Evolutionary conservation across 2,888 invertebrate species (phyloP).

Genomic region (Dynastes hyllus): DNA sequence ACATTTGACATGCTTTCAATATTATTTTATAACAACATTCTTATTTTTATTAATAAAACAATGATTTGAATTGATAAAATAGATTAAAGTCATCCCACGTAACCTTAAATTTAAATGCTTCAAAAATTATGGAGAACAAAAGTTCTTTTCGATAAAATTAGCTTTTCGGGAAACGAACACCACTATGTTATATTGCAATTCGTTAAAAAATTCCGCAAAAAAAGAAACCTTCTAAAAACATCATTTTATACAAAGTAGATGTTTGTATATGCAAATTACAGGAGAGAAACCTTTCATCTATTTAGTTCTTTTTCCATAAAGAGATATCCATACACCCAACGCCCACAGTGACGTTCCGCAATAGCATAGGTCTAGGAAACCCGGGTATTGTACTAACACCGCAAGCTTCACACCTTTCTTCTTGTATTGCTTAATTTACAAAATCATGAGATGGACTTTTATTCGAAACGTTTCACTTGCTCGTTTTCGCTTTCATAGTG

Average conservation of each 20-base stretch:
- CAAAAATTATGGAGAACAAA: too few relatives aligned
- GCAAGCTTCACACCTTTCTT: conserved; percentile 19
- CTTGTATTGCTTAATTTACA: conserved; percentile 19
- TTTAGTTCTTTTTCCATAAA: conserved; percentile 5
- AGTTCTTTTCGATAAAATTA: too few relatives aligned
- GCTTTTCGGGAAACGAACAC: too few relatives aligned
- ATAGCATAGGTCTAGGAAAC: too few relatives aligned
- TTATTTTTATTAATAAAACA: too few relatives aligned
- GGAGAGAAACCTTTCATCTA: conserved; percentile 9
- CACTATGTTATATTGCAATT: too few relatives aligned
- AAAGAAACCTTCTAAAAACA: not conserved
- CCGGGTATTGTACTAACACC: not conserved
- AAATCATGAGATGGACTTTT: conserved; percentile 16
- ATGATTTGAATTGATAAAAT: too few relatives aligned
- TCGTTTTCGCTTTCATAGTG: conserved; percentile 7
- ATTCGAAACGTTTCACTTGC: conserved; percentile 2
- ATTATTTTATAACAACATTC: too few relatives aligned
- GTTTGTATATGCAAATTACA: conserved; percentile 6
- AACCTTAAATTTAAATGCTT: too few relatives aligned
- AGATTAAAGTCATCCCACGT: too few relatives aligned
- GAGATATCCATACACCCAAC: not conserved
- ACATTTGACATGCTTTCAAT: too few relatives aligned
- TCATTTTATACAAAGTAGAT: not conserved
- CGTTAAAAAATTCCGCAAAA: not conserved
- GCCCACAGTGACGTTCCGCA: conserved; percentile 9